These are phyloP conservation scores for Tetrao urogallus DNA, from an alignment of 2,113 vertebrate species.

Conservation along the genomic window DNA sequence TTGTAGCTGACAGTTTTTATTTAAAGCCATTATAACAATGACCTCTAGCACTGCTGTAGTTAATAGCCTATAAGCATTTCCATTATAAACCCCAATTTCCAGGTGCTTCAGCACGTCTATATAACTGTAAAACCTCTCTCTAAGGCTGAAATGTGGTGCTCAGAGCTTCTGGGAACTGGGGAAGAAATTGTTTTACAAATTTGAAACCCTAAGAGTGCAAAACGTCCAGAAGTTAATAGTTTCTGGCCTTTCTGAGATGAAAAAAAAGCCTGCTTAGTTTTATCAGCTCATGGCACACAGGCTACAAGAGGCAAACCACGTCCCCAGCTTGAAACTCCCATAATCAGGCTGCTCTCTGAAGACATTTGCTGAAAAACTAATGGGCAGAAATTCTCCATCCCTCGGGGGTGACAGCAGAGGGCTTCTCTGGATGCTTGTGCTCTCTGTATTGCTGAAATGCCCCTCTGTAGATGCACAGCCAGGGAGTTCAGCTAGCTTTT, in stretches of 20 bases:
- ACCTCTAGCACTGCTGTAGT: constrained; percentile 54
- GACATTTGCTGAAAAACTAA: neutral
- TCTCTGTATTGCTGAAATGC: neutral
- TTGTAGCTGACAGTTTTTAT: constrained; percentile 62
- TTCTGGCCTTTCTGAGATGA: constrained; percentile 48
- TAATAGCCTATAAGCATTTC: constrained; percentile 67
- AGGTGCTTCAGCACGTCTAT: constrained; percentile 53
- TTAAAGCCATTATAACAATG: constrained; percentile 50
- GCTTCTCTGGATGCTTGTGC: neutral
- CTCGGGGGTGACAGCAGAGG: neutral
- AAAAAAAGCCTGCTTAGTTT: neutral
- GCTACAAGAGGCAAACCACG: neutral
- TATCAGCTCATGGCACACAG: neutral
- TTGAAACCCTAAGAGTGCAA: constrained; percentile 14
- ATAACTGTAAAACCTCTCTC: constrained; percentile 46
- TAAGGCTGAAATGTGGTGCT: constrained; percentile 19
- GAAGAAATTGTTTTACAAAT: constrained; percentile 47
- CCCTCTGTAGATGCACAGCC: neutral
- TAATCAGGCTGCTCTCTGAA: neutral
- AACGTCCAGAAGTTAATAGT: constrained; percentile 58
- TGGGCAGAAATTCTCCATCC: neutral
- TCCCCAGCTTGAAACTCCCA: neutral
- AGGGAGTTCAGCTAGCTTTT: neutral
- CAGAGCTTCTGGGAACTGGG: constrained; percentile 30
- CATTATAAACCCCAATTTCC: constrained; percentile 59